These are phyloP conservation scores for Dynastes grantii DNA, from an alignment of 2,888 invertebrate species.

Conservation along the genomic window DNA sequence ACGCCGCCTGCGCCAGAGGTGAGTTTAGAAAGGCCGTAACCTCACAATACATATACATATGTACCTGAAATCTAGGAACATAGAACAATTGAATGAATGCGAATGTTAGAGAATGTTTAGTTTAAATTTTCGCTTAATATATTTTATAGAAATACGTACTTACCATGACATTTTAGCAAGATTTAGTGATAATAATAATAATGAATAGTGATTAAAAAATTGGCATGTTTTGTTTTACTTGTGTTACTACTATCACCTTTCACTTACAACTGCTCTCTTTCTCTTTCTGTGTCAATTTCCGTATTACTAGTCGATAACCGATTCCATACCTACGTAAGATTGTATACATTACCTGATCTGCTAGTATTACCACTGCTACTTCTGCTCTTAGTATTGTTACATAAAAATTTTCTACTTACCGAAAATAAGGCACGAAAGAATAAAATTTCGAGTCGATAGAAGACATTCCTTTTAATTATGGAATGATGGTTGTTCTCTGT, in stretches of 20 bases:
- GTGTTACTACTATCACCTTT: constrained; percentile 51
- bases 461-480: no score
- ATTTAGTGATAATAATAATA: constrained; percentile 8
- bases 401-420: neutral
- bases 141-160: constrained; percentile 44
- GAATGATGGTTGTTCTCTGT: no score
- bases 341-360: no score
- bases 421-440: no score
- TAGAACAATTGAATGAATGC: constrained; percentile 56
- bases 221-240: constrained; percentile 63
- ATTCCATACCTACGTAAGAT: no score
- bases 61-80: constrained; percentile 64
- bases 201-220: constrained; percentile 64
- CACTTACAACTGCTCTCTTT: neutral
- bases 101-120: constrained; percentile 51
- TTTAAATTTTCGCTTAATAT: constrained; percentile 62
- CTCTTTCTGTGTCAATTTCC: no score
- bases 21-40: constrained; percentile 76
- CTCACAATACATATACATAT: constrained; percentile 57
- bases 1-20: constrained; percentile 84
- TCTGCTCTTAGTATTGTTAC: constrained; percentile 37
- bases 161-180: constrained; percentile 41
- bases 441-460: no score
- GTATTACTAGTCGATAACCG: no score
- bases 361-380: constrained; percentile 49